Evolutionary conservation across 2,888 invertebrate genomes (phyloP), one percentile per base, ranked within the genome.

Genomic region (Caenorhabditis wallacei): DNA sequence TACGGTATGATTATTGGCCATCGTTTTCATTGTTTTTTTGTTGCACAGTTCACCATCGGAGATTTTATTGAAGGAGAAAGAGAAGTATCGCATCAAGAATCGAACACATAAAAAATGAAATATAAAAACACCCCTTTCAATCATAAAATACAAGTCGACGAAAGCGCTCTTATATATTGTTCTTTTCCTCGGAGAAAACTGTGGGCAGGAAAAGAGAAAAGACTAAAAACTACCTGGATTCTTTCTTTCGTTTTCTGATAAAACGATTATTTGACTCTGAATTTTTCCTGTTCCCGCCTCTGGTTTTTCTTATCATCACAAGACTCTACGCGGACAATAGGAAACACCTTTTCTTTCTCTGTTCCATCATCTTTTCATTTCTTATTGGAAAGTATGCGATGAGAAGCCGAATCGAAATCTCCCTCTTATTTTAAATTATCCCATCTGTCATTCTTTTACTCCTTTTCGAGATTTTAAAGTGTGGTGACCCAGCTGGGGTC

Each of bases 231-330:
- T 66, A 53, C 8, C 51, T 66, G 66, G 53, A 66, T 53, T 13
- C 35, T 53, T 35, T 53, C 35, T 53, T 53, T 53, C 20, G n/a
- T 48, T 51, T 20, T 64, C 53, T 24, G 66, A 66, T 66, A 53
- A 66, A 66, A 66, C 37, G 53, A 61, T 61, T 61, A 61, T 61
- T 43, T 43, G 26, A 61, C 24, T 43, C 61, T 13, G 24, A 61
- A 43, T 43, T 43, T 56, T 56, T 56, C 26, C 56, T 56, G 48
- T 51, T 66, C 66, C 53, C 26, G 46, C 61, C 43, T 26, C 61
- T 61, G 46, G 43, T 61, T 61, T n/a, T 61, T 40, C 61, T 61
- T 61, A 61, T 66, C 53, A 66, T 66, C 66, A 66, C 53, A 66
- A 53, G 66, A 66, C 53, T 66, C 66, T 51, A 66, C 53, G 53